Evolutionary conservation across 2,888 invertebrate genomes (phyloP).

Genomic region (Lasioglossum villosulum): DNA sequence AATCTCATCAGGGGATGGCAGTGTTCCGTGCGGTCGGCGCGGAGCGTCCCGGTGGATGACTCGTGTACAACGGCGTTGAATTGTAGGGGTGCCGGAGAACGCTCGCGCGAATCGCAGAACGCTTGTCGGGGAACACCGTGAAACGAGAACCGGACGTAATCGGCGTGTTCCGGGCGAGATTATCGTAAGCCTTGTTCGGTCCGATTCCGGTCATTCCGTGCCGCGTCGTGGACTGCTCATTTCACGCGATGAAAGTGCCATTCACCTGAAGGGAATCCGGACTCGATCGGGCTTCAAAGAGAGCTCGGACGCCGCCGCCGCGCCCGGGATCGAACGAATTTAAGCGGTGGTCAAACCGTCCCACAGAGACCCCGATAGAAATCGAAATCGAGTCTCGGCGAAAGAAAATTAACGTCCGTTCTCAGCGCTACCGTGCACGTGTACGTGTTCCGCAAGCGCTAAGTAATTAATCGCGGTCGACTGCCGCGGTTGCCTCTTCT

Average conservation of each 20-base stretch:
- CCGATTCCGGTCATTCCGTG: constrained; percentile 40
- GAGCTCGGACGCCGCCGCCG: constrained; percentile 7
- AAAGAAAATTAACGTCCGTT: constrained; percentile 58
- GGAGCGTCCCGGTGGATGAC: neutral
- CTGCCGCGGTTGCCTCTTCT: neutral
- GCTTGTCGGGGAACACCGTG: constrained; percentile 18
- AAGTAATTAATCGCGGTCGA: constrained; percentile 50
- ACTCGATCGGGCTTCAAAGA: constrained; percentile 59
- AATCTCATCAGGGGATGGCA: constrained; percentile 35
- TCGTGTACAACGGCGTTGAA: constrained; percentile 2
- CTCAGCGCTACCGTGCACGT: neutral
- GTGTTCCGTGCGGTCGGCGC: constrained; percentile 8
- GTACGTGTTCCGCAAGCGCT: constrained; percentile 12
- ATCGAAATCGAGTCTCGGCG: constrained; percentile 54
- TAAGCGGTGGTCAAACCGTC: constrained; percentile 48
- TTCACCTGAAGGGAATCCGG: constrained; percentile 54
- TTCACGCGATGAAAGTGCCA: constrained; percentile 54
- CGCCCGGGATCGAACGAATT: constrained; percentile 51
- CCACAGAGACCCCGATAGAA: constrained; percentile 14
- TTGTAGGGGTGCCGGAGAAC: constrained; percentile 7
- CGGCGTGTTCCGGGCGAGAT: constrained; percentile 52
- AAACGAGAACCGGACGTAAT: constrained; percentile 52
- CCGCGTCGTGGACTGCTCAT: constrained; percentile 41
- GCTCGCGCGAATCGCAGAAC: neutral
- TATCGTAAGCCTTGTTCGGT: constrained; percentile 53